Evolutionary conservation across 2,113 vertebrate species (phyloP).

Genomic region (Patagioenas fasciata): DNA sequence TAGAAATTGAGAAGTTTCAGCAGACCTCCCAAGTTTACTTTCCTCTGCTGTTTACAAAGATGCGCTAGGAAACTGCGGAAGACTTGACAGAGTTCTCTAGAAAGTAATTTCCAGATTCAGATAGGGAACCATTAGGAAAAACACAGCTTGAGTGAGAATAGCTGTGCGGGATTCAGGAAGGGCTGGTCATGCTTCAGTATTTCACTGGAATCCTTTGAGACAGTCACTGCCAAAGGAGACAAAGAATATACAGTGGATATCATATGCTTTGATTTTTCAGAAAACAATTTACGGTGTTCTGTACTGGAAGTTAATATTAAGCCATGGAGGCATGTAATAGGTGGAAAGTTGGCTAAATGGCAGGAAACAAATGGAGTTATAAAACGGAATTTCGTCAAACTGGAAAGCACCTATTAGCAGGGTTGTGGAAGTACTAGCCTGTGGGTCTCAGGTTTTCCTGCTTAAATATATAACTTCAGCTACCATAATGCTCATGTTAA

Average conservation of each 20-base stretch:
- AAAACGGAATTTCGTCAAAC: conserved; percentile 40
- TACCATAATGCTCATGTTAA: neutral
- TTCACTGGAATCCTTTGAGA: conserved; percentile 62
- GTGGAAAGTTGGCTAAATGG: conserved; percentile 67
- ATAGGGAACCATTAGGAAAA: conserved; percentile 15
- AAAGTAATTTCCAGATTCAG: conserved; percentile 9
- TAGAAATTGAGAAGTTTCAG: neutral
- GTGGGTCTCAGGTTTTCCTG: conserved; percentile 39
- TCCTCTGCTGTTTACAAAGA: neutral
- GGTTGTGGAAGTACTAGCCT: neutral
- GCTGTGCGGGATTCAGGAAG: conserved; percentile 48
- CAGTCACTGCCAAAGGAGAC: conserved; percentile 54
- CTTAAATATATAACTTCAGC: conserved; percentile 48
- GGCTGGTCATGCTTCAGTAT: conserved; percentile 36
- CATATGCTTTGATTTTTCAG: conserved; percentile 62
- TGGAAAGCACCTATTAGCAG: conserved; percentile 43
- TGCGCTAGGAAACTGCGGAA: neutral
- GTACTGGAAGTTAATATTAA: conserved; percentile 65
- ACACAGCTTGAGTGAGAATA: conserved; percentile 28
- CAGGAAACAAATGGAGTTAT: conserved; percentile 68
- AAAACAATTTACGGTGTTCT: conserved; percentile 44
- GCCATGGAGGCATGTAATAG: conserved; percentile 49
- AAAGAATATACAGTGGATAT: conserved; percentile 35
- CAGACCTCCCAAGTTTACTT: neutral
- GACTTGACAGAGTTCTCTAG: neutral